phyloP scores from a whole-genome alignment of 2,888 invertebrate genomes.

The Pseudeuparius sepicola region DNA sequence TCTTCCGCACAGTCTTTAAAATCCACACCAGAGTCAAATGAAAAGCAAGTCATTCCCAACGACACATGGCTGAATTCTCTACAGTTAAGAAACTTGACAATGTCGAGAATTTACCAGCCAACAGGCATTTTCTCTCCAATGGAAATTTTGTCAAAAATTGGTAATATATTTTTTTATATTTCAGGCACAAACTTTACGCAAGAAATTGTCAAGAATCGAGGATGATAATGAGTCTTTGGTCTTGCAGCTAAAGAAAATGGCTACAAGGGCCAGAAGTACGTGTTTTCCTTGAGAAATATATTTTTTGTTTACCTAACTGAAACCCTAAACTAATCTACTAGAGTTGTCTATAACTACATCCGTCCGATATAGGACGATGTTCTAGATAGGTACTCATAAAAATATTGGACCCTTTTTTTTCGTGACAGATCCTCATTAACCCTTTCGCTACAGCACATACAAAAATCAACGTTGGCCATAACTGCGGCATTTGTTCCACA shows the following conservation, averaged over 20 bases:
- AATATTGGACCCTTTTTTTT: no score
- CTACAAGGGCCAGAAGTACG: slow-evolving; percentile 75
- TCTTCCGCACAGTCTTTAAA: no score
- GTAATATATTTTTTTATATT: slow-evolving; percentile 39
- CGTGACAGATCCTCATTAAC: no score
- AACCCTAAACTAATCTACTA: no score
- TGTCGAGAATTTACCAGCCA: slow-evolving; percentile 30
- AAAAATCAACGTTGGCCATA: no score
- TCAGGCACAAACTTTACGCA: slow-evolving; percentile 78
- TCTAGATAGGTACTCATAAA: no score
- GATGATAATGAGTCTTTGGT: slow-evolving; percentile 95
- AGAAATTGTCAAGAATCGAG: slow-evolving; percentile 85
- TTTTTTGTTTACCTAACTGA: no score
- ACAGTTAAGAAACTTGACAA: slow-evolving; percentile 27
- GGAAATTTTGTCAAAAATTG: slow-evolving; percentile 34
- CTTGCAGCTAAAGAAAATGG: slow-evolving; percentile 94
- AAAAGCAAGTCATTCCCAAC: slow-evolving; percentile 3
- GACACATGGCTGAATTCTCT: slow-evolving; percentile 22
- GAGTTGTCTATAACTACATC: no score
- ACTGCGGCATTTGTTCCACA: no score
- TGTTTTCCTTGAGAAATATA: slow-evolving; percentile 27
- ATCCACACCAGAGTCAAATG: no score
- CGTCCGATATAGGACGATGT: no score
- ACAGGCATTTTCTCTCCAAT: slow-evolving; percentile 32
- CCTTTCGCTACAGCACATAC: no score